These are phyloP conservation scores for Drosophila anomelani DNA, from an alignment of 2,888 invertebrate genomes.

Conservation along the genomic window DNA sequence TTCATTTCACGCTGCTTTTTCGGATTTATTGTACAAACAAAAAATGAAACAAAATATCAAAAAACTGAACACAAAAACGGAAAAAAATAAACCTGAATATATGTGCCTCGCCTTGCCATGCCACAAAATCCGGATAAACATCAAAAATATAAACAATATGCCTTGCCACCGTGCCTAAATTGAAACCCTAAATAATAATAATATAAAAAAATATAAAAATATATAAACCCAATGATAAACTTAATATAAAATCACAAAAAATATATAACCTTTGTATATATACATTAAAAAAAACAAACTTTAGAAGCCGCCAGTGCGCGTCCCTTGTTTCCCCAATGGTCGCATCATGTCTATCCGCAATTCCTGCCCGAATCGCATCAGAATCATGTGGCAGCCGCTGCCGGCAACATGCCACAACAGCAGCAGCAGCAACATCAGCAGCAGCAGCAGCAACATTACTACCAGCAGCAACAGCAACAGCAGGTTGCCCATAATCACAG, in stretches of 20 bases:
- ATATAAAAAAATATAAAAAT: neutral
- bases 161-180: constrained; percentile 24
- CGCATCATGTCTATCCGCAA: constrained; percentile 97
- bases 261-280: neutral
- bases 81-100: constrained; percentile 39
- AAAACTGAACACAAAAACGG: constrained; percentile 54
- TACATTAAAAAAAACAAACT: neutral
- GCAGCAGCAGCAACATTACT: constrained; percentile 66
- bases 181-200: constrained; percentile 14
- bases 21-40: constrained; percentile 82
- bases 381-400: constrained; percentile 86
- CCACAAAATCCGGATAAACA: constrained; percentile 1
- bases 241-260: neutral
- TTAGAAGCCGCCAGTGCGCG: constrained; percentile 85
- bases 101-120: constrained; percentile 34
- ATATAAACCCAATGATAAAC: constrained; percentile 4
- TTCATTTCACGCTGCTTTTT: constrained; percentile 85
- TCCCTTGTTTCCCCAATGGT: constrained; percentile 97
- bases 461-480: constrained; percentile 59
- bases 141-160: neutral
- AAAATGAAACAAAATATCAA: constrained; percentile 40
- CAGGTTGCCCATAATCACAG: constrained; percentile 68
- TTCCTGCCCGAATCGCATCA: constrained; percentile 96
- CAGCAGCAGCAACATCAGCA: constrained; percentile 85
- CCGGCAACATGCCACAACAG: constrained; percentile 83